Evolutionary conservation across 2,888 invertebrate species (phyloP), one percentile per base, ranked within the genome.

Genomic region (Drosophila cyrtoloma): DNA sequence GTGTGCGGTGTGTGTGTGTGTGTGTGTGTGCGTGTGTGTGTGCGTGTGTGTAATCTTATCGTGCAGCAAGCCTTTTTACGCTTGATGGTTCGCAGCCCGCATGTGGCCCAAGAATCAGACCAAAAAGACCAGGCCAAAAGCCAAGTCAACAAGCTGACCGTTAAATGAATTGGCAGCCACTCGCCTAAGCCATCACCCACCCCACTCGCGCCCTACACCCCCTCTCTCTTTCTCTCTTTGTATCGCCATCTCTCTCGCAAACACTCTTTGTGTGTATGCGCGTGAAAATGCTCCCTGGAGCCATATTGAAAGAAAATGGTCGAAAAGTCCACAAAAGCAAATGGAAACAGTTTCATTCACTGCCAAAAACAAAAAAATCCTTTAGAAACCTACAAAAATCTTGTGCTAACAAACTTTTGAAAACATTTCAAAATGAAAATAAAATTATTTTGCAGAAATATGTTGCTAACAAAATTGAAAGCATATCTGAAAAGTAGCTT

Each of bases 61-160:
- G 85, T 68, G 65, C 81, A 81, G 85, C 81, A 84, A 82, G 86
- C 81, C 86, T 79, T 89, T 86, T 82, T 84, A 86, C 82, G 86
- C 85, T 86, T 74, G 68, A 82, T 55, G 82, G 67, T 71, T 64
- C 68, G 68, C 85, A 71, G 70, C 71, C 86, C 69, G 79, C 76
- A 71, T 77, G 44, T 69, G 79, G 55, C 53, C 61, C 47, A 57
- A 60, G 53, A 52, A 28, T 55, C 67, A 37, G 30, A 58, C 14
- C 32, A 55, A 33, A 44, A 58, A 35, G 56, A 51, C 55, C 51
- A 73, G 67, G 67, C 70, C 71, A 58, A 72, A 74, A 66, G 81
- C 71, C 81, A 82, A 84, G 77, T 84, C 77, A 84, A 84, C 73
- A 64, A 70, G 67, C 81, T 76, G 69, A 58, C 75, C 71, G 69